Percentiles rank a stretch among this genome's conserved stretches.
These are phyloP conservation scores for Sinocyclocheilus grahami DNA, from an alignment of 2,113 vertebrate genomes.

Conservation along the genomic window DNA sequence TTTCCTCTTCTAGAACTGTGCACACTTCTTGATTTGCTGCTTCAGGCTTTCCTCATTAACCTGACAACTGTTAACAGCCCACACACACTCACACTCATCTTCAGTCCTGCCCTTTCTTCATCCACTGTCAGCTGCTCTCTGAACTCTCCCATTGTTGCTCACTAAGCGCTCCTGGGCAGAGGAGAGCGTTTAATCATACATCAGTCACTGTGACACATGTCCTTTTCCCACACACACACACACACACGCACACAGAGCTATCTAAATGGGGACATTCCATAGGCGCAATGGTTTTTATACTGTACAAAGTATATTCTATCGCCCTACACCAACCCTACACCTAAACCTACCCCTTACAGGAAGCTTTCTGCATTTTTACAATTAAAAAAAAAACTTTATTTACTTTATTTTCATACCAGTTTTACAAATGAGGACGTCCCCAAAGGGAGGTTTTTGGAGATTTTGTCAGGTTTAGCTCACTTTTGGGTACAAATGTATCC, in stretches of 20 bases:
- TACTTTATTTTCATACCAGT: too few species aligned
- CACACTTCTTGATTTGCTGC: not conserved
- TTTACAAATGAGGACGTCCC: too few species aligned
- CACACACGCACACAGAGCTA: not conserved
- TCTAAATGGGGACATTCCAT: too few species aligned
- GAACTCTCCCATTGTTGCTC: not conserved
- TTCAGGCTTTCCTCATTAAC: conserved; percentile 15
- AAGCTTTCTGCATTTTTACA: too few species aligned
- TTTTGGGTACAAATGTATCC: too few species aligned
- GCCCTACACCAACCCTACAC: too few species aligned
- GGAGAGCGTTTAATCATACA: not conserved
- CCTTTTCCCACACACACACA: not conserved
- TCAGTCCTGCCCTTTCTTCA: not conserved
- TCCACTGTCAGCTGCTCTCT: not conserved
- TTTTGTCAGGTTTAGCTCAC: too few species aligned
- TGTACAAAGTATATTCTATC: too few species aligned
- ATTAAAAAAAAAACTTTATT: too few species aligned
- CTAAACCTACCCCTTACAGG: too few species aligned
- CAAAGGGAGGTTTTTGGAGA: too few species aligned
- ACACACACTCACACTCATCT: not conserved
- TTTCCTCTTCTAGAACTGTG: not conserved
- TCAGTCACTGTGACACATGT: not conserved
- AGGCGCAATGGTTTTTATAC: too few species aligned
- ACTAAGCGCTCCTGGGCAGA: not conserved
- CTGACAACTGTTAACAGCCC: not conserved